Evolutionary conservation across 2,113 vertebrate species (phyloP).

Genomic region (Mustela lutreola): DNA sequence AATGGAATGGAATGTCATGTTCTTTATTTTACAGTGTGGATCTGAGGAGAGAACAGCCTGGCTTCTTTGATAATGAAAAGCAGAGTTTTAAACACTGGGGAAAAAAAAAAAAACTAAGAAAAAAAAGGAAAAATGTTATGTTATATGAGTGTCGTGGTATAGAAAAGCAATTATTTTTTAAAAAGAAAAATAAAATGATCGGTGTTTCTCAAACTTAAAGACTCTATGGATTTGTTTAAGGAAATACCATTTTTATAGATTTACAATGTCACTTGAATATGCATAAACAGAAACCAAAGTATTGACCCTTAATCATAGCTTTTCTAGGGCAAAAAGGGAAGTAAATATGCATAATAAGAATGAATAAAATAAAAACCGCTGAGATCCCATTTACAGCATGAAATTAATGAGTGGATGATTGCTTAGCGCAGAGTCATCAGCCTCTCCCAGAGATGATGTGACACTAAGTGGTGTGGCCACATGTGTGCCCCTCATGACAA

Average conservation of each 20-base stretch:
- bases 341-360: neutral
- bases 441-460: rapidly evolving
- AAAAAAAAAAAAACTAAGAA: neutral
- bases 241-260: neutral
- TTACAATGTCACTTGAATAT: neutral
- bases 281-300: neutral
- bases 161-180: neutral
- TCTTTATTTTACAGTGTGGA: slow-evolving; percentile 6
- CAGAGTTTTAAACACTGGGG: slow-evolving; percentile 61
- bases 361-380: rapidly evolving
- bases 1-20: slow-evolving; percentile 29
- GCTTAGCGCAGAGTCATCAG: neutral
- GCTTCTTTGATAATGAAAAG: slow-evolving; percentile 24
- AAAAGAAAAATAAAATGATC: neutral
- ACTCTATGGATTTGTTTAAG: neutral
- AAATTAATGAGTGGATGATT: rapidly evolving
- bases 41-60: neutral
- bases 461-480: rapidly evolving
- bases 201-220: neutral
- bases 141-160: neutral
- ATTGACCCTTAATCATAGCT: neutral
- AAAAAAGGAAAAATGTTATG: neutral
- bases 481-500: rapidly evolving
- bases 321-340: neutral
- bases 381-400: neutral